phyloP scores from a whole-genome alignment of 1,140 invertebrate genomes.

The Helicoverpa zea region DNA sequence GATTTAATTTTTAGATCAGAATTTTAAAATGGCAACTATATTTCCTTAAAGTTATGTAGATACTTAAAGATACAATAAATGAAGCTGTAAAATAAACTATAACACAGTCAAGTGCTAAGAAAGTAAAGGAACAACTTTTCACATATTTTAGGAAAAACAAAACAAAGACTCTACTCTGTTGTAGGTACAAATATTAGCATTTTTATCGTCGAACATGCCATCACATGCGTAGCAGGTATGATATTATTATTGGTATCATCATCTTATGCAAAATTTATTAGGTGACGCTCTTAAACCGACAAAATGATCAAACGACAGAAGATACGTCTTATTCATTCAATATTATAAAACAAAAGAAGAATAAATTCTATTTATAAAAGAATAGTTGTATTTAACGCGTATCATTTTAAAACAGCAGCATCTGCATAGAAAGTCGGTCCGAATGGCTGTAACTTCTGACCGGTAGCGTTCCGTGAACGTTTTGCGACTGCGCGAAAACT shows the following conservation, averaged over 20 bases:
- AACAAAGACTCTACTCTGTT: conserved; percentile 23
- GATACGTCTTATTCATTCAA: background rate
- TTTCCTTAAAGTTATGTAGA: background rate
- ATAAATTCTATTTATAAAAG: background rate
- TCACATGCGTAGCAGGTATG: conserved; percentile 39
- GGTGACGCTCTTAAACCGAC: conserved; percentile 22
- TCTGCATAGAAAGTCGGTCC: conserved; percentile 61
- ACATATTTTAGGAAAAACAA: conserved; percentile 41
- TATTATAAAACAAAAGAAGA: background rate
- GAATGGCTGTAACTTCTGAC: conserved; percentile 65
- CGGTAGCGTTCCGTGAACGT: conserved; percentile 71
- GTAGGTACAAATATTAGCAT: conserved; percentile 50
- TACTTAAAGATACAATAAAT: background rate
- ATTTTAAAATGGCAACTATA: too few relatives aligned
- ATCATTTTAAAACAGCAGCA: conserved; percentile 47
- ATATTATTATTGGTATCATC: conserved; percentile 50
- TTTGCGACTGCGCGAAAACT: conserved; percentile 86
- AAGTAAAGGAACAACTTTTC: conserved; percentile 6
- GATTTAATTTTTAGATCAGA: too few relatives aligned
- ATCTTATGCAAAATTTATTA: conserved; percentile 37
- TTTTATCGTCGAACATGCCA: conserved; percentile 48
- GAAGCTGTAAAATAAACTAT: conserved; percentile 19
- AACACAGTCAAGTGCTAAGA: background rate
- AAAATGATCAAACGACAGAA: conserved; percentile 18
- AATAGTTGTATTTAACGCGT: background rate